Evolutionary conservation across 2,888 invertebrate genomes (phyloP).

Genomic region (Hypercompe scribonia): DNA sequence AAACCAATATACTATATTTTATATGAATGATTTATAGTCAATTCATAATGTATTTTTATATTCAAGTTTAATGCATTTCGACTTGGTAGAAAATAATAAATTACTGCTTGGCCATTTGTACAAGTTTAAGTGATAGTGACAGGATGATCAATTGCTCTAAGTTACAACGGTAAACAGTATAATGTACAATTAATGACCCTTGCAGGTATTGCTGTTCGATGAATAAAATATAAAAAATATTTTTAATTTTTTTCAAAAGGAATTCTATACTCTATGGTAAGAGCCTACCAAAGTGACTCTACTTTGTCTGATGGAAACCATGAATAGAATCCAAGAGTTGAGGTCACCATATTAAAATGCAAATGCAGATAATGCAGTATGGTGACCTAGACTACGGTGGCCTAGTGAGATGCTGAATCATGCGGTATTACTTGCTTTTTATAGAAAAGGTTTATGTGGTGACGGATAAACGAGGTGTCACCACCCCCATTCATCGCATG

Average conservation of each 20-base stretch:
- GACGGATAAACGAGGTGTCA: too few species aligned
- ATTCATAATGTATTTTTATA: not conserved
- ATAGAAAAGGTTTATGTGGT: too few species aligned
- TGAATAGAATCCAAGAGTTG: too few species aligned
- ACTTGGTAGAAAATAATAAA: not conserved
- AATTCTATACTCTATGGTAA: too few species aligned
- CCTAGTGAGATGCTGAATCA: too few species aligned
- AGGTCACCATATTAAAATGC: too few species aligned
- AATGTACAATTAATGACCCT: constrained; percentile 1
- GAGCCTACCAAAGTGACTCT: too few species aligned
- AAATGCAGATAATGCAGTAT: too few species aligned
- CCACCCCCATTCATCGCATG: too few species aligned
- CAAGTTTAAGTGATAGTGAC: not conserved
- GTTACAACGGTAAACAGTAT: not conserved
- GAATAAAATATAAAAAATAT: not conserved
- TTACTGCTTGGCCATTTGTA: not conserved
- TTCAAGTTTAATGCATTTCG: not conserved
- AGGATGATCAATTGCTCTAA: not conserved
- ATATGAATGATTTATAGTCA: not conserved
- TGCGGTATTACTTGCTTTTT: too few species aligned
- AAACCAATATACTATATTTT: not conserved
- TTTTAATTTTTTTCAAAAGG: not conserved
- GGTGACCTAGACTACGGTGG: too few species aligned
- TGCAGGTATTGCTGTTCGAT: not conserved
- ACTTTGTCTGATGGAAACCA: too few species aligned